Conservation (phyloP, 2,888 invertebrate genomes). For the Hydrotaea diabolus region DNA sequence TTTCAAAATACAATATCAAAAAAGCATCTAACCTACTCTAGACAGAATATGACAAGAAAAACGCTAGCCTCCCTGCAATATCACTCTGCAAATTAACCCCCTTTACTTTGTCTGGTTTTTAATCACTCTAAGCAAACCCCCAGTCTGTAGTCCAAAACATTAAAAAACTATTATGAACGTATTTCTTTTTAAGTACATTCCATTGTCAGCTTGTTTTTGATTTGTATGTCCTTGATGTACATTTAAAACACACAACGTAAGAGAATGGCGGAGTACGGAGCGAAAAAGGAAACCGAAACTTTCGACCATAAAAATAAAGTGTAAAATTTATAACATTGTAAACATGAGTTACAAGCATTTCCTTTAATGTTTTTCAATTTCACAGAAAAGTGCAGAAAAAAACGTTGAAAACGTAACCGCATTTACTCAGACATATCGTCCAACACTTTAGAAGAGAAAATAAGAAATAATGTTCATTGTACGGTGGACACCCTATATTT, state of each 20-base stretch:
- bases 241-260: slow-evolving; percentile 28
- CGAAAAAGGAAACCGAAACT: slow-evolving; percentile 24
- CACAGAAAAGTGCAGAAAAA: background rate
- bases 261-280: background rate
- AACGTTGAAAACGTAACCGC: slow-evolving; percentile 39
- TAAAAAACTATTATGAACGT: slow-evolving; percentile 27
- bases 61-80: background rate
- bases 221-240: slow-evolving; percentile 53
- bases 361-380: slow-evolving; percentile 45
- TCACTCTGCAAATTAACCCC: no score
- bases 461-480: background rate
- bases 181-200: slow-evolving; percentile 48
- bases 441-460: background rate
- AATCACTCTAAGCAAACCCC: background rate
- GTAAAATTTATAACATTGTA: slow-evolving; percentile 60
- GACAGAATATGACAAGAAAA: no score
- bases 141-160: background rate
- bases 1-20: no score
- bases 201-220: slow-evolving; percentile 21
- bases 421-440: slow-evolving; percentile 27
- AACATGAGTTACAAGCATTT: slow-evolving; percentile 62
- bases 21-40: no score
- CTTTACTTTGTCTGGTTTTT: background rate
- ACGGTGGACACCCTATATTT: background rate
- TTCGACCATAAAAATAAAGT: slow-evolving; percentile 54